Evolutionary conservation across 2,113 vertebrate genomes (phyloP).

Genomic region (Chaenogobius annularis): DNA sequence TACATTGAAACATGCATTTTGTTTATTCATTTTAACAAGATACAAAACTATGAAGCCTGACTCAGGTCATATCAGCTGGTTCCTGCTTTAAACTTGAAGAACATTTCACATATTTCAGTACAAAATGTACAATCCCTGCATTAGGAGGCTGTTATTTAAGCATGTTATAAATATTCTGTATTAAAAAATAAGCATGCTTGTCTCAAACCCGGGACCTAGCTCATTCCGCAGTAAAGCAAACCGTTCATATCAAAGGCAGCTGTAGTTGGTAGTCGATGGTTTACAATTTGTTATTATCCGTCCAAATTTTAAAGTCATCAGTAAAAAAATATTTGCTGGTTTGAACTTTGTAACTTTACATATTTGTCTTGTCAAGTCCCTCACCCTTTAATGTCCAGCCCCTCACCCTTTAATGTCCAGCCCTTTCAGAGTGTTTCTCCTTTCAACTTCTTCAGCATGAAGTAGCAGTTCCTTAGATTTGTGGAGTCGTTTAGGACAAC

Average conservation of each 20-base stretch:
- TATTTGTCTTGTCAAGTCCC: background rate
- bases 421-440: background rate
- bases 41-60: conserved; percentile 1
- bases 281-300: background rate
- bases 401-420: background rate
- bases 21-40: background rate
- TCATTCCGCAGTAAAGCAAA: background rate
- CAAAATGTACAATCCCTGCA: background rate
- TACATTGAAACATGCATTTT: background rate
- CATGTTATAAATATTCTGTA: background rate
- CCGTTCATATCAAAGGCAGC: background rate
- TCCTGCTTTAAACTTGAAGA: background rate
- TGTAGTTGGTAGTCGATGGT: background rate
- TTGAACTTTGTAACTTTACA: background rate
- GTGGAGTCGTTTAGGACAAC: background rate
- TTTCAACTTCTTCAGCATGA: background rate
- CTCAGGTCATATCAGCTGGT: background rate
- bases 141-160: background rate
- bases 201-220: background rate
- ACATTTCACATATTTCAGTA: background rate
- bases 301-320: background rate
- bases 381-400: background rate
- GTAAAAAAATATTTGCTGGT: background rate
- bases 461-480: background rate
- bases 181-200: background rate